Percentiles rank a stretch among this genome's conserved stretches.
Conservation (phyloP, 2,888 invertebrate species). For the Perizoma affinitatum region DNA sequence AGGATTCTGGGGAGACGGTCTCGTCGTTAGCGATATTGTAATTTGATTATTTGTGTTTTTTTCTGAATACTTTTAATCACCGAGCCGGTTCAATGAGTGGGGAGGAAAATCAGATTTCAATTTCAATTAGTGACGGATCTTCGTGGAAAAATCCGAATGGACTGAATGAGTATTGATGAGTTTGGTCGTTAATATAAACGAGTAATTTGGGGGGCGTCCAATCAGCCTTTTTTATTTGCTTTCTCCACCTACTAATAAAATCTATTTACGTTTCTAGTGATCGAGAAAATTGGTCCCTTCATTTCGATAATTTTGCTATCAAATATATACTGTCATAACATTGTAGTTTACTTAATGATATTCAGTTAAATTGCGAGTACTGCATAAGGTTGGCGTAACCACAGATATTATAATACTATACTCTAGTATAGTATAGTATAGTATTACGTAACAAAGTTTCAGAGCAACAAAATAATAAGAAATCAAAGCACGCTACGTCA, state of each 20-base stretch:
- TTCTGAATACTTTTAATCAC: conserved; percentile 83
- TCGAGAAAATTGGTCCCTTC: conserved; percentile 19
- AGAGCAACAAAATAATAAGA: conserved; percentile 33
- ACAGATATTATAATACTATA: background rate
- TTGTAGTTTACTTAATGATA: conserved; percentile 9
- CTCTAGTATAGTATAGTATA: too few species aligned
- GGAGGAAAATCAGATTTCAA: conserved; percentile 82
- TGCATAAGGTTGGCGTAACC: too few species aligned
- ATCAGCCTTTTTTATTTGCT: conserved; percentile 54
- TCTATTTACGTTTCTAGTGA: conserved; percentile 24
- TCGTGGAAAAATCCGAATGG: conserved; percentile 71
- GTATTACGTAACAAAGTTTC: conserved; percentile 33
- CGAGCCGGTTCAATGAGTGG: conserved; percentile 61
- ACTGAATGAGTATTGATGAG: conserved; percentile 81
- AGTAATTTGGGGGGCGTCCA: conserved; percentile 65
- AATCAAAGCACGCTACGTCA: conserved; percentile 53
- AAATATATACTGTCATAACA: background rate
- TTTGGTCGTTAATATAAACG: conserved; percentile 78
- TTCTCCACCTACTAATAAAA: conserved; percentile 24
- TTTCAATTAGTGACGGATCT: conserved; percentile 82
- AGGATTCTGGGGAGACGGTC: conserved; percentile 77
- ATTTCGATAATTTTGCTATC: conserved; percentile 9
- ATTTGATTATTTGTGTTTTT: conserved; percentile 85
- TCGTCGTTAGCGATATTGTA: conserved; percentile 85
- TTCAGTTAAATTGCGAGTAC: background rate